phyloP scores from a whole-genome alignment of 2,113 vertebrate genomes.

The Dasyornis broadbenti region DNA sequence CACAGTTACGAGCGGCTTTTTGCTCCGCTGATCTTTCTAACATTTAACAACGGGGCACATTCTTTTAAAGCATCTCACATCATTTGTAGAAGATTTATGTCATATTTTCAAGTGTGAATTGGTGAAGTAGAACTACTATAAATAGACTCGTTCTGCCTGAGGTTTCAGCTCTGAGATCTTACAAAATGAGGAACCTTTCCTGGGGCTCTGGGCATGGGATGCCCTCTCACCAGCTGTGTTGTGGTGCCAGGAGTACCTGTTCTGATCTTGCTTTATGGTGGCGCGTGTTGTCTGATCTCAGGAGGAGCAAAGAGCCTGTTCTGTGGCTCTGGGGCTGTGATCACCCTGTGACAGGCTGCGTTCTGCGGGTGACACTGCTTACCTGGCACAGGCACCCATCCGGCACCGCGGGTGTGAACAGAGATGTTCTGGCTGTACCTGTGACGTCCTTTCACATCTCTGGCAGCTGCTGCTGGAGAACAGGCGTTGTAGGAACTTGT shows the following conservation, averaged over 20 bases:
- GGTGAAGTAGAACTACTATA: not conserved
- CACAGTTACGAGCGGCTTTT: not conserved
- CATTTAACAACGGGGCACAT: not conserved
- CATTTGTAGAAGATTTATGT: not conserved
- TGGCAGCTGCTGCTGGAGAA: not conserved
- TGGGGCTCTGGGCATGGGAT: not conserved
- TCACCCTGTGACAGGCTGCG: not conserved
- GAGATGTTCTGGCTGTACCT: not conserved
- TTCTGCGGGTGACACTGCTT: not conserved
- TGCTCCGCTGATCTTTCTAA: not conserved
- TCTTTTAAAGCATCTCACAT: not conserved
- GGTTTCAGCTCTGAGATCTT: not conserved
- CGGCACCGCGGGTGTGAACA: fast-evolving
- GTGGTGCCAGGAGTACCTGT: not conserved
- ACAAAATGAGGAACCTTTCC: not conserved
- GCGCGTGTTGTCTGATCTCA: not conserved
- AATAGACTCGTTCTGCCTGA: not conserved
- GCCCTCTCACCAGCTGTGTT: not conserved
- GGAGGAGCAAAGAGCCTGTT: not conserved
- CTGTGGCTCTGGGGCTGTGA: not conserved
- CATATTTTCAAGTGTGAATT: not conserved
- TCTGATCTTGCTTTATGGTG: not conserved
- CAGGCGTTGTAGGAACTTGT: not conserved
- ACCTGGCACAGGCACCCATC: not conserved
- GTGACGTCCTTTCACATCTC: fast-evolving